phyloP scores from a whole-genome alignment of 92 coral and sea anemone species.

The Zoanthus solanderi region DNA sequence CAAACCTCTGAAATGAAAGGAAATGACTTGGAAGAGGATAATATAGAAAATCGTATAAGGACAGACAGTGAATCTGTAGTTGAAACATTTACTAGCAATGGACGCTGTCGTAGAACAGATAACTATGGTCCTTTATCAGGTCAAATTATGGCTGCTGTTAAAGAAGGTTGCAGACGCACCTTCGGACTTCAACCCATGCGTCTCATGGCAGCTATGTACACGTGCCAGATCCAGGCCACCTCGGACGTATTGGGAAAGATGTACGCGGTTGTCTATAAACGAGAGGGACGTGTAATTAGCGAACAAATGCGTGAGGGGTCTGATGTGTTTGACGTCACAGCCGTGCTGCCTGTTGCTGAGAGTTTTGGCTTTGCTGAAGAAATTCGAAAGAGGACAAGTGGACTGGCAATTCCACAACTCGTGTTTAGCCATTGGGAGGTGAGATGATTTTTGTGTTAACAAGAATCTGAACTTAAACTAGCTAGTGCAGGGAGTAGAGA shows the following conservation, averaged over 20 bases:
- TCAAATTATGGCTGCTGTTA: slow-evolving; percentile 96
- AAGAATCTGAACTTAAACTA: too few species aligned
- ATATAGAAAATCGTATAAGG: not conserved
- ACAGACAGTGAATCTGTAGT: not conserved
- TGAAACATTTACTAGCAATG: slow-evolving; percentile 10
- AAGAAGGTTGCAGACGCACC: slow-evolving; percentile 98
- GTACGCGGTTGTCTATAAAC: slow-evolving; percentile 94
- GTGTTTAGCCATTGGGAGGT: slow-evolving; percentile 99
- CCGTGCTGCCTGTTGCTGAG: slow-evolving; percentile 98
- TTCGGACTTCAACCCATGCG: slow-evolving; percentile 93
- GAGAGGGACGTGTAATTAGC: slow-evolving; percentile 94
- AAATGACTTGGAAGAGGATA: not conserved
- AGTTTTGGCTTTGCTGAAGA: slow-evolving; percentile 98
- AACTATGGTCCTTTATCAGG: slow-evolving; percentile 91
- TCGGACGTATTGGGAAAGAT: slow-evolving; percentile 97
- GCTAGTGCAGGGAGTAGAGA: too few species aligned
- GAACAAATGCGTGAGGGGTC: slow-evolving; percentile 98
- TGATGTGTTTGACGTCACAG: slow-evolving; percentile 95
- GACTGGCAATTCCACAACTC: slow-evolving; percentile 93
- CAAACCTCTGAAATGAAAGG: not conserved
- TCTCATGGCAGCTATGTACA: slow-evolving; percentile 99
- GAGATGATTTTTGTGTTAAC: not conserved
- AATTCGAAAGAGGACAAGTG: slow-evolving; percentile 95
- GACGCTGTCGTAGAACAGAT: not conserved
- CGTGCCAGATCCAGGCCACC: slow-evolving; percentile 96